Conservation (phyloP, 2,113 vertebrate genomes). For the Perccottus glenii region DNA sequence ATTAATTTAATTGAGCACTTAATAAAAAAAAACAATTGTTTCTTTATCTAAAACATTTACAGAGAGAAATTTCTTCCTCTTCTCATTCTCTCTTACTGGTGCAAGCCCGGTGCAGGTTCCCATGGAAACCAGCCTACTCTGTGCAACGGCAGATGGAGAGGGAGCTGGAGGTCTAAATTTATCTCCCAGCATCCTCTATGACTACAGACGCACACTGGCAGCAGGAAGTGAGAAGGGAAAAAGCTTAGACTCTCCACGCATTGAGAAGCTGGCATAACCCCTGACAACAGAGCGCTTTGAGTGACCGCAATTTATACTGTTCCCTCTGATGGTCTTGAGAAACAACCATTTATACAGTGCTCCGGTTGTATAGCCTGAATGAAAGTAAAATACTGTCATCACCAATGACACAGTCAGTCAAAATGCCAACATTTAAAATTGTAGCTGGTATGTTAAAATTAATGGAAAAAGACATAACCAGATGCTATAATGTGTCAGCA, state of each 20-base stretch:
- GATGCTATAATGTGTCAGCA: slow-evolving; percentile 13
- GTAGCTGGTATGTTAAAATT: slow-evolving; percentile 14
- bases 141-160: slow-evolving; percentile 84
- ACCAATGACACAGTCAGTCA: slow-evolving; percentile 25
- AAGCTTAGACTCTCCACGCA: slow-evolving; percentile 57
- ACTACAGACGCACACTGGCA: slow-evolving; percentile 77
- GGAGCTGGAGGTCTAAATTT: slow-evolving; percentile 85
- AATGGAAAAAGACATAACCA: slow-evolving; percentile 25
- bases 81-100: slow-evolving; percentile 65
- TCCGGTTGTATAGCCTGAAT: slow-evolving; percentile 20
- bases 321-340: neutral
- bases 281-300: slow-evolving; percentile 45
- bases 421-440: slow-evolving; percentile 13
- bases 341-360: neutral
- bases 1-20: slow-evolving; percentile 60
- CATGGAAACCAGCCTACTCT: slow-evolving; percentile 84
- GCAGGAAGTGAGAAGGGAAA: slow-evolving; percentile 76
- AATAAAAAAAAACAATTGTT: slow-evolving; percentile 58
- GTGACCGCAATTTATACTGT: neutral
- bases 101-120: slow-evolving; percentile 79
- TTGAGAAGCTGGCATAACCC: slow-evolving; percentile 64
- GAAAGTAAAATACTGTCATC: slow-evolving; percentile 28
- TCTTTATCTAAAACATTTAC: slow-evolving; percentile 17
- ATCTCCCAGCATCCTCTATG: slow-evolving; percentile 83
- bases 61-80: slow-evolving; percentile 21